Conservation (phyloP, 2,797 vertebrate genomes). For the Tokudaia tokunoshimensis region DNA sequence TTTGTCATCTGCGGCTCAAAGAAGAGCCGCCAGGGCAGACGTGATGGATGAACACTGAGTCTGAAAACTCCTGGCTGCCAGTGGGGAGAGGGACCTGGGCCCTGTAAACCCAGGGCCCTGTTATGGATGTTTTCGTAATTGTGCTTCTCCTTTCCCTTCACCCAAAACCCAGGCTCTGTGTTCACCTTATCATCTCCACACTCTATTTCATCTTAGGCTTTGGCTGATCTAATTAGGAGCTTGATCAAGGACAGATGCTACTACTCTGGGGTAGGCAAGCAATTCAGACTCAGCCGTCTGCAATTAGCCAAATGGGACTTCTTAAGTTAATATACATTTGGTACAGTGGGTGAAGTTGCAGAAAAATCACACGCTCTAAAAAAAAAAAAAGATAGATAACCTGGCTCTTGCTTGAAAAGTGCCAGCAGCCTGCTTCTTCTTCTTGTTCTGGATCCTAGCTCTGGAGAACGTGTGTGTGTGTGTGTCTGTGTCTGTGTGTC, state of each 20-base stretch:
- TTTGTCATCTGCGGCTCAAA: conserved; percentile 14
- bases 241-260: conserved; percentile 62
- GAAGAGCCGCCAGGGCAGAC: neutral
- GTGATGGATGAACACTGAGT: neutral
- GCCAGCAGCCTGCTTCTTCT: neutral
- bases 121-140: neutral
- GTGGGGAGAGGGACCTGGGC: neutral
- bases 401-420: neutral
- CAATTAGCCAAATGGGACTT: neutral
- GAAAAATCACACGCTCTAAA: neutral
- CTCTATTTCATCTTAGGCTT: conserved; percentile 34
- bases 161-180: neutral
- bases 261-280: neutral
- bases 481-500: neutral
- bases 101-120: neutral
- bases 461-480: neutral
- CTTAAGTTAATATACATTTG: neutral
- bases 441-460: neutral
- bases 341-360: neutral
- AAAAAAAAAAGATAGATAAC: neutral
- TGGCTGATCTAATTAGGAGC: conserved; percentile 21
- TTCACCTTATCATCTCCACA: conserved; percentile 27
- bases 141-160: neutral
- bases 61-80: neutral
- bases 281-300: neutral